Percentiles rank a stretch among this genome's conserved stretches.
These are phyloP conservation scores for Drosophila orosa DNA, from an alignment of 1,140 invertebrate species.

Conservation along the genomic window DNA sequence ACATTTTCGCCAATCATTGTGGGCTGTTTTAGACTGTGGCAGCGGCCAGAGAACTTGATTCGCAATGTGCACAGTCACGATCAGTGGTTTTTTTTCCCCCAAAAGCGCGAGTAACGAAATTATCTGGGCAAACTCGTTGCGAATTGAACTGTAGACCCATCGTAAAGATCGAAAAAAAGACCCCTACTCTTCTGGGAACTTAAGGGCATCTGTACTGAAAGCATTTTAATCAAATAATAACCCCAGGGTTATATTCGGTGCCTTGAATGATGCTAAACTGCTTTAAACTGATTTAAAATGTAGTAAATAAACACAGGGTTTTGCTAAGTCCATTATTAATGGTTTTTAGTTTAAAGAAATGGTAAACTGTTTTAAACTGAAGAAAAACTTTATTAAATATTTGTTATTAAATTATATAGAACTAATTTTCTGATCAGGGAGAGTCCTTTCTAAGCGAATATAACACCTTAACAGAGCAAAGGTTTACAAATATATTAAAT, in stretches of 20 bases:
- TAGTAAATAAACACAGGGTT: not conserved
- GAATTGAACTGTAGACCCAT: conserved; percentile 39
- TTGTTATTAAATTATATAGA: not conserved
- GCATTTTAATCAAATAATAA: not conserved
- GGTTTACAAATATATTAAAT: too few relatives aligned
- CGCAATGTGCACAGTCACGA: conserved; percentile 50
- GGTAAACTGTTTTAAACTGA: not conserved
- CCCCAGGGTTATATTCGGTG: too few relatives aligned
- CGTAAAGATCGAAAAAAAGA: conserved; percentile 23
- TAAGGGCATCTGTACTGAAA: not conserved
- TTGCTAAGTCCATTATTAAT: not conserved
- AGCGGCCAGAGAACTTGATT: conserved; percentile 47
- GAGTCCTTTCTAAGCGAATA: not conserved
- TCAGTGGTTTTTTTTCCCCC: conserved; percentile 46
- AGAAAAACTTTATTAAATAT: not conserved
- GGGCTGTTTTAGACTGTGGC: conserved; percentile 41
- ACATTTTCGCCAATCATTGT: conserved; percentile 59
- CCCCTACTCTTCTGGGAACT: conserved; percentile 11
- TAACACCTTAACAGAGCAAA: too few relatives aligned
- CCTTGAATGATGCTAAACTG: not conserved
- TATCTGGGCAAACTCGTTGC: conserved; percentile 34
- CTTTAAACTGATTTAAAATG: too few relatives aligned
- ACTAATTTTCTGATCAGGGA: not conserved
- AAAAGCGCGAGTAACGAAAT: conserved; percentile 43
- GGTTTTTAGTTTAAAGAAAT: too few relatives aligned